phyloP scores from a whole-genome alignment of 2,797 vertebrate genomes.

The Enteromius afrohamiltoni region DNA sequence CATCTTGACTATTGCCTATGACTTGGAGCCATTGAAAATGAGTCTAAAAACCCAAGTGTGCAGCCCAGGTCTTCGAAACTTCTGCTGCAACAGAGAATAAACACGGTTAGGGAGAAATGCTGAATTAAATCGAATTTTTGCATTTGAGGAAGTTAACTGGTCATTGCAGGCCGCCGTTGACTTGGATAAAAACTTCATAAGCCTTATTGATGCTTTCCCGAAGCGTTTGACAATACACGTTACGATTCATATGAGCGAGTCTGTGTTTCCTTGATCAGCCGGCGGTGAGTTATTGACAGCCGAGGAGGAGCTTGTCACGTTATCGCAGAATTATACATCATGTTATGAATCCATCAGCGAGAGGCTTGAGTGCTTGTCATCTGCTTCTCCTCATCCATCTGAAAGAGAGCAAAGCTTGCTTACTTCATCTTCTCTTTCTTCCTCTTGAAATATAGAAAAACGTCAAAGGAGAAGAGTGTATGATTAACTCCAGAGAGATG shows the following conservation, averaged over 20 bases:
- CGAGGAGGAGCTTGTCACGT: constrained; percentile 59
- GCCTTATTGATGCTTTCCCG: constrained; percentile 16
- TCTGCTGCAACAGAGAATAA: neutral
- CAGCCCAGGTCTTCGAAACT: no score
- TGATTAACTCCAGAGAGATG: constrained; percentile 33
- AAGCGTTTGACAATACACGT: constrained; percentile 6
- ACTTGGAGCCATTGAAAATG: neutral
- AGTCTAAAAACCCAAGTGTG: neutral
- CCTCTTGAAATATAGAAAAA: constrained; percentile 22
- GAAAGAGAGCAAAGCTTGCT: constrained; percentile 38
- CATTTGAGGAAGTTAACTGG: constrained; percentile 18
- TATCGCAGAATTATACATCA: constrained; percentile 56
- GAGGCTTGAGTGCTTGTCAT: constrained; percentile 56
- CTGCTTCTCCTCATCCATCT: constrained; percentile 39
- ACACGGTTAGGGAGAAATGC: neutral
- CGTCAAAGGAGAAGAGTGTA: neutral
- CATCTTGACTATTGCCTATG: neutral
- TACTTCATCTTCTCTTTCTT: constrained; percentile 37
- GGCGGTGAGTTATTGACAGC: constrained; percentile 41
- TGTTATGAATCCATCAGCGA: constrained; percentile 67
- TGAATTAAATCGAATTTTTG: constrained; percentile 5
- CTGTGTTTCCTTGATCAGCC: constrained; percentile 39
- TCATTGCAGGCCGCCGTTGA: constrained; percentile 5
- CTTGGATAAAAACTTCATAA: constrained; percentile 9
- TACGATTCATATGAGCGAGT: constrained; percentile 17